Evolutionary conservation across 2,113 vertebrate species (phyloP), one percentile per base, ranked within the genome.

Genomic region (Uropsilus gracilis): DNA sequence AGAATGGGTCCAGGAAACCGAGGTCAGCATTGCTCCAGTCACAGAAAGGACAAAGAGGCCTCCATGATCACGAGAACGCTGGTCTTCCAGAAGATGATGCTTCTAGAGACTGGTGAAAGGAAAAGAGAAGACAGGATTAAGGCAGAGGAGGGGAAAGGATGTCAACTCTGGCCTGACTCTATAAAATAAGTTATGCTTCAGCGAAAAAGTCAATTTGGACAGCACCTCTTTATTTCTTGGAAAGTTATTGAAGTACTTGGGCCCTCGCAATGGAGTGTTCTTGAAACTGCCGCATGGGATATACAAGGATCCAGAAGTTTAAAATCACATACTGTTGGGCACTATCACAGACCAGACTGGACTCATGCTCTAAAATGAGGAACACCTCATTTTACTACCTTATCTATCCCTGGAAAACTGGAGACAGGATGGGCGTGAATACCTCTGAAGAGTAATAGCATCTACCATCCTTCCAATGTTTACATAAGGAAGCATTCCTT

Each of bases 21-120:
- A 95, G 92, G 97, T 97, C 97, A 94, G 95, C 97, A 97, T 97
- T 4, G 80, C 95, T 96, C 90, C 91, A 22, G 75, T 97, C 97
- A 97, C 95, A 26, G 87, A 39, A 57, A 81, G 55, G 87, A 96
- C 87, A 42, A n/a, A 69, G 75, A 69, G 48, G 87, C 71, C 77
- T 76, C 88, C 95, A 93, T 96, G 0, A 12, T 80, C 96, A 53
- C 5, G 1, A 46, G 30, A 73, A 18, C 1, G 5, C 68, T 5
- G 63, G 90, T 66, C 93, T 93, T 57, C 86, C 3, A 48, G 87
- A 57, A 81, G 63, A 77, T 14, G 80, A 42, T 9, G 53, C 53
- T 83, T 89, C 92, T 69, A 77, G 95, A 30, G 55, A 76, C 96
- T 96, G 80, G n/a, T 20, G 87, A 61, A 26, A 91, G 75, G 9